Evolutionary conservation across 2,113 vertebrate species (phyloP).

Genomic region (Prunella fulvescens): DNA sequence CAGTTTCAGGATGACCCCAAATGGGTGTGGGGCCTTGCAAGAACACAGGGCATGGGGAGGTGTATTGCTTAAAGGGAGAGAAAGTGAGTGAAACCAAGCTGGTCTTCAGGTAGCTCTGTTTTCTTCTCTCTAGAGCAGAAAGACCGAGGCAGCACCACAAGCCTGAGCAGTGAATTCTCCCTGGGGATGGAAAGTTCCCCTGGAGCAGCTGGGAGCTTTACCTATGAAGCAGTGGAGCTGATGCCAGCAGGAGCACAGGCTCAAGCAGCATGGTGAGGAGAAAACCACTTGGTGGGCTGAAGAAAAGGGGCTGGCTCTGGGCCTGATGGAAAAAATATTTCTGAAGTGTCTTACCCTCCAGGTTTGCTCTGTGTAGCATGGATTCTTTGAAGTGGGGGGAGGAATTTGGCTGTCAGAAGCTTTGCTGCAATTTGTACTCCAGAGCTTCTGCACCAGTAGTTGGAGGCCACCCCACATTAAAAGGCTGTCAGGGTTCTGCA

Average conservation of each 20-base stretch:
- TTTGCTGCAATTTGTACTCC: not conserved
- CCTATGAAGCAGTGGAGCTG: constrained; percentile 82
- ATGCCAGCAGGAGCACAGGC: constrained; percentile 77
- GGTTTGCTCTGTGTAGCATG: not conserved
- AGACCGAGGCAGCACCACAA: constrained; percentile 92
- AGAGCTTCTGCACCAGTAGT: not conserved
- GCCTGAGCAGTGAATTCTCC: constrained; percentile 94
- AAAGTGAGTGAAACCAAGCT: not conserved
- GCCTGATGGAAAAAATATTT: not conserved
- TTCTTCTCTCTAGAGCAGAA: constrained; percentile 75
- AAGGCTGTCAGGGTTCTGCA: not conserved
- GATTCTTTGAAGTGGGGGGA: not conserved
- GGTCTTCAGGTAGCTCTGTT: not conserved
- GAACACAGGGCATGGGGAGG: fast-evolving
- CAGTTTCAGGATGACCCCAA: not conserved
- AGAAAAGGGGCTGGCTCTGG: not conserved
- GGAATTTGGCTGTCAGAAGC: not conserved
- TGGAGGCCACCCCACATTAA: not conserved
- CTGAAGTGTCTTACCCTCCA: not conserved
- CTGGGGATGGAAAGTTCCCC: constrained; percentile 88
- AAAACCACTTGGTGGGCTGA: not conserved
- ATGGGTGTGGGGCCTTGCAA: not conserved
- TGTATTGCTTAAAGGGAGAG: not conserved
- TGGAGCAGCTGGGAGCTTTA: constrained; percentile 78
- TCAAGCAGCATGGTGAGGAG: constrained; percentile 84